These are phyloP conservation scores for Corythaeola cristata DNA, from an alignment of 2,113 vertebrate species.

Conservation along the genomic window DNA sequence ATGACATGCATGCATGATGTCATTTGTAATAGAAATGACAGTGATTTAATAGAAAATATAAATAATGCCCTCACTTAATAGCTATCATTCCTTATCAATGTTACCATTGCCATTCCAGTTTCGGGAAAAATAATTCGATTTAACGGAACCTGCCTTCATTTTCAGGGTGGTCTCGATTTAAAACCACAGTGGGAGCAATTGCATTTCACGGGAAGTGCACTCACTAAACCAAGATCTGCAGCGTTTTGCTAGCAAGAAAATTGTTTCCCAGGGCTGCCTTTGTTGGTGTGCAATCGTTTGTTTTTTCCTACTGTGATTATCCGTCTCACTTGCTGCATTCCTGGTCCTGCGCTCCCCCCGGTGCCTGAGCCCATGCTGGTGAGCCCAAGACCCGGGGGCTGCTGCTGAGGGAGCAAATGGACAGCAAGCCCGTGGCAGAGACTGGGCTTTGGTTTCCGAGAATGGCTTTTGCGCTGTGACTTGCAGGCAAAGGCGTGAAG, in stretches of 20 bases:
- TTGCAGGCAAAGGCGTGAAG: rapidly evolving
- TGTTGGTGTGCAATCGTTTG: background rate
- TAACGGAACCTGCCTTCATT: constrained; percentile 14
- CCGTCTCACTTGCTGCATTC: background rate
- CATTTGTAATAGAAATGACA: constrained; percentile 1
- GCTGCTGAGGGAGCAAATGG: background rate
- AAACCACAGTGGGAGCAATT: constrained; percentile 25
- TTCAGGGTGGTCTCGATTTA: constrained; percentile 17
- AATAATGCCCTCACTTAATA: constrained; percentile 2
- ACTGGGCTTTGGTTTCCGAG: background rate
- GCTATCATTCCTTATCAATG: background rate
- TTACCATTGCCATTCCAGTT: background rate
- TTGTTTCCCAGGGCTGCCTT: background rate
- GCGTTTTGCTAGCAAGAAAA: constrained; percentile 1
- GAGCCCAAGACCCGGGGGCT: background rate
- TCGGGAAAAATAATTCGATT: background rate
- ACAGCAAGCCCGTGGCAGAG: background rate
- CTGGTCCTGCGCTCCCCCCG: background rate
- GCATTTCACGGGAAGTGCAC: background rate
- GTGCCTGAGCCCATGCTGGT: background rate
- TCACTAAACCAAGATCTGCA: background rate
- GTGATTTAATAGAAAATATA: constrained; percentile 13
- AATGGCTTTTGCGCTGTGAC: rapidly evolving
- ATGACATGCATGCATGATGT: background rate
- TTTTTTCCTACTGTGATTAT: background rate